Base-by-base conservation (phyloP, 2,113 vertebrate species). In the Piaya cayana region DNA sequence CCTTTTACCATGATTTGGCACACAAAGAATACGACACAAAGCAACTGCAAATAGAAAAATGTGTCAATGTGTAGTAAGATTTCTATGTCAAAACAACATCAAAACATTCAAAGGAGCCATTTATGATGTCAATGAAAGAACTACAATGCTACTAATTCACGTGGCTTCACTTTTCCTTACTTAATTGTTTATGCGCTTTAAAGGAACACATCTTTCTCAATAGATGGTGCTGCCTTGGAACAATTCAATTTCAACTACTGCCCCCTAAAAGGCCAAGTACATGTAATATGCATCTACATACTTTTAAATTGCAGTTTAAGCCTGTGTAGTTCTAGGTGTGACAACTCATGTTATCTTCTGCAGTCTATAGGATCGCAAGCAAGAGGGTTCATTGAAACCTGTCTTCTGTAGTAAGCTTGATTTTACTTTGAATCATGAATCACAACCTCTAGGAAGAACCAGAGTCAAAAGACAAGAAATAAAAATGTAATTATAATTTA, bases 1-100 rank as follows among this genome's bases (percentile, higher is more conserved):
- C 74, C 11, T 94, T 94, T 92, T 92, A 85, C 74, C 50, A 77
- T 64, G 27, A 91, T 90, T 93, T 76, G 62, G 55, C 84, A 80
- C 37, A 93, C 49, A 91, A 87, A 91, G 86, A 65, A 65, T 82
- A 87, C 82, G 65, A 47, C 5, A 4, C n/a, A 82, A 93, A 93
- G 69, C 47, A 89, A 95, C 42, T 2, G 42, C 78, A 94, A 85
- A 91, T 59, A 96, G 45, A 79, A 96, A 93, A 95, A 85, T 82
- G 27, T 90, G 91, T 82, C 91, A 90, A 91, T 34, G n/a, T 86
- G 53, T 85, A 84, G 53, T 77, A 90, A 85, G 84, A 92, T 88
- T 94, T 77, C 67, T 77, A 25, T 93, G 91, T 95, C 93, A 94
- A 95, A 95, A 94, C 84, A 96, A 70, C 82, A 95, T 90, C 84